Base-by-base conservation (phyloP, 2,888 invertebrate genomes). In the Notocelia uddmanniana region DNA sequence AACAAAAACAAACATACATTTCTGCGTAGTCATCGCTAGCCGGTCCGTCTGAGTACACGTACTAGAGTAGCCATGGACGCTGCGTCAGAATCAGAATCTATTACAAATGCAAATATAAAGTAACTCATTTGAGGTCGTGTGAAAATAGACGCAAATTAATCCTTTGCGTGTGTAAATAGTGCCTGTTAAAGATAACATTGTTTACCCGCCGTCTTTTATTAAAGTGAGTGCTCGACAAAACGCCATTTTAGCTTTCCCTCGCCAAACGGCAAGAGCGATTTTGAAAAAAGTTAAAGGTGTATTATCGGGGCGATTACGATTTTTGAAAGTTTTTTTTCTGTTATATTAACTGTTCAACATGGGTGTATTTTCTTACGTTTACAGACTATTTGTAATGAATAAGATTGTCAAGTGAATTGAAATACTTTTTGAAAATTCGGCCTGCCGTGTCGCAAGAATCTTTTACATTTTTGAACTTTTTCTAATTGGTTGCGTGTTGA, bases 361-460 rank as follows among this genome's bases (percentile, higher is more conserved):
- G 92, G 92, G 86, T 82, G 84, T 92, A 81, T 90, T 87, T 83
- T 90, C 92, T 31, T 93, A 92, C 76, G 90, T 93, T 0, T 93
- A 92, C 76, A 84, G 93, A 79, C 85, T 93, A 64, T 93, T 93
- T 82, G 92, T 93, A 6, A 93, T 89, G 91, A 79, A 83, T 75
- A 77, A 79, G 67, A 79, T 81, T 70, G 75, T 83, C 2, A 82
- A 85, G 83, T 85, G 82, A 83, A 62, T 74, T 74, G 31, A 54
- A 18, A 64, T 21, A 41, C 23, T 37, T 23, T 13, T 23, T 15
- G 15, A 8, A 11, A 23, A 55, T 15, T 8, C 15, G 2, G 15
- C 13, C n/a, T 23, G 55, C n/a, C 2, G 55, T 55, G 10, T 18
- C 18, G 13, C 26, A 6, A 57, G 2, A 23, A 10, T 11, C 18